Evolutionary conservation across 23 tunicate species (phyloP).

Genomic region (Corella eumyota): DNA sequence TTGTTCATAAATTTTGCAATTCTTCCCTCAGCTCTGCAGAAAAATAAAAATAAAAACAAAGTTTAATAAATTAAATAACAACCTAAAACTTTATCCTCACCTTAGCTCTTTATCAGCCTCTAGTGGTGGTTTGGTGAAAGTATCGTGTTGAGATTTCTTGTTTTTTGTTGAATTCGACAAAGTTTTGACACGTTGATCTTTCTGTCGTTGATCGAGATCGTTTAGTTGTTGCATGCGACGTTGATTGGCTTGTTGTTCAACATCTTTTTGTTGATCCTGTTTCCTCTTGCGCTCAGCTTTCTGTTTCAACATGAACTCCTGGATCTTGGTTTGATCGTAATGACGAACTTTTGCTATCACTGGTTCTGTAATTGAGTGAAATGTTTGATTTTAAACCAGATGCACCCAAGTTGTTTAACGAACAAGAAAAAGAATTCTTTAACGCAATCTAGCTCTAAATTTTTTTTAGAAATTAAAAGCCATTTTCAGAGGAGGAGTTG

Average conservation of each 20-base stretch:
- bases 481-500: too few species aligned
- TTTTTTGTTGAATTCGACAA: neutral
- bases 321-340: conserved; percentile 45
- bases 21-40: conserved; percentile 10
- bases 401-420: too few species aligned
- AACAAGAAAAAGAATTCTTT: too few species aligned
- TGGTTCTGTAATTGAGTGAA: conserved; percentile 12
- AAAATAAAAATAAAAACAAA: too few species aligned
- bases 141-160: conserved; percentile 9
- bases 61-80: too few species aligned
- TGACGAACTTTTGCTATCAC: conserved; percentile 10
- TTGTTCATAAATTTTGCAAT: conserved; percentile 22
- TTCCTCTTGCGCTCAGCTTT: conserved; percentile 38
- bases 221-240: conserved; percentile 19
- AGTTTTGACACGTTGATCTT: conserved; percentile 29
- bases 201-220: conserved; percentile 53
- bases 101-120: too few species aligned
- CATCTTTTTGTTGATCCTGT: conserved; percentile 16
- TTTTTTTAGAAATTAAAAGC: too few species aligned
- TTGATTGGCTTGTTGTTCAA: conserved; percentile 32
- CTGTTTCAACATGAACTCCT: conserved; percentile 64
- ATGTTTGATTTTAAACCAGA: too few species aligned
- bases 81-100: too few species aligned
- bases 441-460: too few species aligned
- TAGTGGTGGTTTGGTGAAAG: conserved; percentile 9